Conservation (phyloP, 2,113 vertebrate genomes). For the Gambusia holbrooki region DNA sequence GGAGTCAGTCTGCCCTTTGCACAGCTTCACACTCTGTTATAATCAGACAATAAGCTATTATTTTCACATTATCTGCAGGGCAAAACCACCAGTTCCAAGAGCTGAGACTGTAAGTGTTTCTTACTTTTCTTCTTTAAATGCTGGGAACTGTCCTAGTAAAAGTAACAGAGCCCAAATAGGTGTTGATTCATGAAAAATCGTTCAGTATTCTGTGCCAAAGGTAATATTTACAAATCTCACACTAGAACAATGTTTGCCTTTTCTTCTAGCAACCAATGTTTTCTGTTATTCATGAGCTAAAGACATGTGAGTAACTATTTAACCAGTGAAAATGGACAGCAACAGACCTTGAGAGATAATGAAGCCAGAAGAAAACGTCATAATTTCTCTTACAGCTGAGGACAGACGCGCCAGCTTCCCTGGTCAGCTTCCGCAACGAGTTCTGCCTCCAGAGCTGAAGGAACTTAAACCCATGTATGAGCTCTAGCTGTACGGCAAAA, state of each 20-base stretch:
- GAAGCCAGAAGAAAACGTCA: not conserved
- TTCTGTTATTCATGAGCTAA: constrained; percentile 36
- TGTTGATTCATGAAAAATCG: not conserved
- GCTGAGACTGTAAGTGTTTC: constrained; percentile 71
- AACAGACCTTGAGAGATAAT: not conserved
- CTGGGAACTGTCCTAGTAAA: constrained; percentile 10
- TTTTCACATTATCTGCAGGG: constrained; percentile 51
- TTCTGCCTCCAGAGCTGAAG: constrained; percentile 42
- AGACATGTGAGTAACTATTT: constrained; percentile 52
- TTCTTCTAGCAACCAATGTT: constrained; percentile 54
- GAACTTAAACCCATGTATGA: constrained; percentile 67
- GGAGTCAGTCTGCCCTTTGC: not conserved
- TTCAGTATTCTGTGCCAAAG: not conserved
- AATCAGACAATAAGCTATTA: not conserved
- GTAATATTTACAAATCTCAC: not conserved
- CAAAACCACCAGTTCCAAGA: constrained; percentile 77
- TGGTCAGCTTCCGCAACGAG: constrained; percentile 42
- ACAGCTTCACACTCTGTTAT: not conserved
- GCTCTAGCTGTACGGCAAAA: not conserved
- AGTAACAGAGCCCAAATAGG: constrained; percentile 12
- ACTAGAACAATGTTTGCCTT: constrained; percentile 5
- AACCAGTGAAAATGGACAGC: not conserved
- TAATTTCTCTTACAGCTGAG: constrained; percentile 45
- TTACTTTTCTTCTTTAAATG: constrained; percentile 8
- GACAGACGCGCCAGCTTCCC: constrained; percentile 41